A percentile compares a stretch with the other conserved stretches of the same genome.
phyloP scores from a whole-genome alignment of 2,888 invertebrate genomes.

The Hyalella azteca region DNA sequence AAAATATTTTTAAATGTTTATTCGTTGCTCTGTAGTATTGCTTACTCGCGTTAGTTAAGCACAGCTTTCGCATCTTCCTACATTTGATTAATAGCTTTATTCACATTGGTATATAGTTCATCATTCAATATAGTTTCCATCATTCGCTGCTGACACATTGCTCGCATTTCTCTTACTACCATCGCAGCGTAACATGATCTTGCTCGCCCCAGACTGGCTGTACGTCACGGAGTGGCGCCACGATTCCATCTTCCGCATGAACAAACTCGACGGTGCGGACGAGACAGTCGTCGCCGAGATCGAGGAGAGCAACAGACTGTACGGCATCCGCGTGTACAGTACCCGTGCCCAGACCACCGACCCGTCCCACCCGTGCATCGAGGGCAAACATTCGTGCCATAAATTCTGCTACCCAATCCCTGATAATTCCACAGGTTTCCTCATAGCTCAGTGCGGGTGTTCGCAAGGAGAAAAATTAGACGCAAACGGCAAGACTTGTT shows the following conservation, averaged over 20 bases:
- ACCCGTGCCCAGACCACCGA: conserved; percentile 72
- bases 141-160: no score
- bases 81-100: no score
- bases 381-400: conserved; percentile 87
- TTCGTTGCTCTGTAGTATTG: no score
- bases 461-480: conserved; percentile 86
- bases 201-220: conserved; percentile 73
- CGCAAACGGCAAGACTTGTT: conserved; percentile 73
- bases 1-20: no score
- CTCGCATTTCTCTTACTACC: no score
- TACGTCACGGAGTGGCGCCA: conserved; percentile 97
- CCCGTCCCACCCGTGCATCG: conserved; percentile 78
- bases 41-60: no score
- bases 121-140: no score
- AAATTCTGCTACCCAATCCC: conserved; percentile 95
- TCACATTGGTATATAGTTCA: no score
- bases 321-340: conserved; percentile 78
- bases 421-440: conserved; percentile 62
- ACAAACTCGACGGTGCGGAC: conserved; percentile 86
- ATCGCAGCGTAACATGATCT: no score
- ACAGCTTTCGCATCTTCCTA: no score
- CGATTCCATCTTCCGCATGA: conserved; percentile 88
- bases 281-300: conserved; percentile 86
- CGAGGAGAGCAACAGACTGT: conserved; percentile 86
- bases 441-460: conserved; percentile 75